Evolutionary conservation across 2,797 vertebrate species (phyloP).

Genomic region (Toxotes lorentzi): DNA sequence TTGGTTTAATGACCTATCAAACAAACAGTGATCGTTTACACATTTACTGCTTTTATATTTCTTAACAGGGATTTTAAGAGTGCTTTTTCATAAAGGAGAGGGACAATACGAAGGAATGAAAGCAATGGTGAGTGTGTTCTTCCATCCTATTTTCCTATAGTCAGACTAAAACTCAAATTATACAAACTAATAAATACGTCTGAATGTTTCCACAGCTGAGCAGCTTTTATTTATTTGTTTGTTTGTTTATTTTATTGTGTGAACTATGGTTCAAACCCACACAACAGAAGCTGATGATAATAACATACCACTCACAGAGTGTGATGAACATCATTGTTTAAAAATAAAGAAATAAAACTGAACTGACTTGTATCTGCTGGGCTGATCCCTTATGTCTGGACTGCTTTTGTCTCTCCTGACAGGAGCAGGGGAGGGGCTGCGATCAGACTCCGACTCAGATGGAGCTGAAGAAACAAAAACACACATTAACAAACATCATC

Average conservation of each 20-base stretch:
- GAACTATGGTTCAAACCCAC: too few relatives aligned
- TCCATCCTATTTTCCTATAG: background rate
- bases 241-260: too few relatives aligned
- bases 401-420: conserved; percentile 58
- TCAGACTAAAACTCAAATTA: background rate
- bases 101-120: background rate
- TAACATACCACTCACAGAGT: background rate
- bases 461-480: conserved; percentile 70
- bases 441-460: conserved; percentile 83
- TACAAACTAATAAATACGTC: too few relatives aligned
- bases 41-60: background rate
- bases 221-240: too few relatives aligned
- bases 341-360: background rate
- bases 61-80: background rate
- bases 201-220: too few relatives aligned
- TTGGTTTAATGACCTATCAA: background rate
- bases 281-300: too few relatives aligned
- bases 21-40: background rate
- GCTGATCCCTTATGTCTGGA: conserved; percentile 67
- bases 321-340: background rate
- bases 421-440: conserved; percentile 74
- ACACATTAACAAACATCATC: conserved; percentile 12
- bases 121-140: background rate
- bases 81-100: background rate
- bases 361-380: conserved; percentile 82